Evolutionary conservation across 2,797 vertebrate genomes (phyloP), one percentile per base, ranked within the genome.

Genomic region (Tokudaia tokunoshimensis): DNA sequence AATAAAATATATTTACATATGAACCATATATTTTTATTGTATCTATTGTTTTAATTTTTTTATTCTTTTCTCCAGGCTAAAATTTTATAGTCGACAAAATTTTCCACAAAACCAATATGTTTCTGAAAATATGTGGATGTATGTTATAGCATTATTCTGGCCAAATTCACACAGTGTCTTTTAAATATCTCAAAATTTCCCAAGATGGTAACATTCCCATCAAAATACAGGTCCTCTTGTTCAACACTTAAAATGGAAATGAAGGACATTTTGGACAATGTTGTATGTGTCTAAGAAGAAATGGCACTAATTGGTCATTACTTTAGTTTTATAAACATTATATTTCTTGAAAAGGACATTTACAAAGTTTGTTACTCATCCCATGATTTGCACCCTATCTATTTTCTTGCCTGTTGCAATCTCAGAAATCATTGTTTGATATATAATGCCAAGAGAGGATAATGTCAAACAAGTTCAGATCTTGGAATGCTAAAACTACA

Each of bases 251-350:
- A 14, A 44, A 86, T 70, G 34, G 3, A 79, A 90, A 52, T 24
- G 67, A 94, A 80, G 7, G 2, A 34, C 59, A 4, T 52, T 9
- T 41, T 4, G 11, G 3, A 2, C 0, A 13, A 14, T n/a, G 82
- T 20, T 50, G 1, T 44, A 5, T 41, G 78, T 24, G 84, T 1
- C 37, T 52, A 34, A 13, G 37, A 29, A 41, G 55, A 92, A 95
- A 63, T 6, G 8, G 3, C 61, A 79, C 2, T 13, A 70, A 72
- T 20, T 47, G 1, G 0, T 2, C 24, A 55, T 0, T 75, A 1
- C 0, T 89, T 80, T 41, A 37, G 26, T 44, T 78, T 87, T 52
- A 31, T 92, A 59, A 55, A 41, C 8, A 78, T 84, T 10, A 10
- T 65, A 65, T 90, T 76, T 12, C 50, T 84, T 26, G 4, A 19